Base-by-base conservation (phyloP, 1,140 invertebrate genomes). In the Heliothis virescens region DNA sequence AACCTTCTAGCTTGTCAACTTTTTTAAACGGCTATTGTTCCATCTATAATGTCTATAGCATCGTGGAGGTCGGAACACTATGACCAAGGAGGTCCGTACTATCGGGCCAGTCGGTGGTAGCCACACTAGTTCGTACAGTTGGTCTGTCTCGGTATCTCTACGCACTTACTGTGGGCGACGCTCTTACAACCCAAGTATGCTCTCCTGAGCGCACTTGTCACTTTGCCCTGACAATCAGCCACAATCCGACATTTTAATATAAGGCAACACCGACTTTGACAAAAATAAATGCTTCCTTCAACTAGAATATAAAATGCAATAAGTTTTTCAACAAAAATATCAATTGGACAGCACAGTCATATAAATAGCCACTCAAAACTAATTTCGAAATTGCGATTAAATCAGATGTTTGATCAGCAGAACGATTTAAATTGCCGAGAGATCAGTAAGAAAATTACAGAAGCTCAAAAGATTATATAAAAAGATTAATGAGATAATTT, bases 151-250 rank as follows among this genome's bases (percentile, higher is more conserved):
- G 53, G 26, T 77, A 57, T 80, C 72, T 83, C 93, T 95, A 95
- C 91, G 89, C 89, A 95, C 94, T 95, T 95, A 95, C 94, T 95
- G 93, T 95, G 94, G 91, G 94, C 94, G 87, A 95, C 90, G 89
- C 91, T 91, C 91, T 95, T 95, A 95, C 92, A 95, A 94, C 94
- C 91, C 90, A 94, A 95, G 91, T 95, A 95, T 71, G 92, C 94
- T 84, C 94, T 89, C 90, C 95, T 93, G 87, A 95, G 91, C 85
- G 94, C 95, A 87, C 90, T 91, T 86, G 91, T 94, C 93, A 95
- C 94, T 92, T 94, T 95, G 86, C 93, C 94, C 94, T 95, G 93
- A 93, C 76, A 80, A 84, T 80, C 86, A 88, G 85, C 81, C 87
- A 92, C 81, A 92, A 87, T 67, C 69, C 29, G 50, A 67, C 34